Percentiles rank a stretch among this genome's conserved stretches.
These are phyloP conservation scores for Dioctria linearis DNA, from an alignment of 2,888 invertebrate species.

Conservation along the genomic window DNA sequence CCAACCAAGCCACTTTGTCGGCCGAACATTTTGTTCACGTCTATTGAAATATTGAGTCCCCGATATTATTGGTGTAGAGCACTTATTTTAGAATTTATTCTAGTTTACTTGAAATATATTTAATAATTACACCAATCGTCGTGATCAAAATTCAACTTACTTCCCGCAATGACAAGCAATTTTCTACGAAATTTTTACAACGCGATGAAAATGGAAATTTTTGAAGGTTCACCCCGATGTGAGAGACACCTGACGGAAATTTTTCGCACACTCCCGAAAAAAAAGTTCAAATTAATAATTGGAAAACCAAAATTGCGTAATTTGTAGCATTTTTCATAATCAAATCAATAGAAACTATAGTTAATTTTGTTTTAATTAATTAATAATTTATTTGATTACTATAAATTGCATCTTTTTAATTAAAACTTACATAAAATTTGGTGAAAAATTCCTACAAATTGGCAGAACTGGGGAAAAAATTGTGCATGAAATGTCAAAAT, in stretches of 20 bases:
- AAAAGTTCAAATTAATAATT: no score
- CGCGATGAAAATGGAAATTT: background rate
- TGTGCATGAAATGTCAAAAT: background rate
- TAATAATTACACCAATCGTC: slow-evolving; percentile 1
- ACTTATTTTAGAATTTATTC: background rate
- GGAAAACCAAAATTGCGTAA: no score
- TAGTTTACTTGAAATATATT: background rate
- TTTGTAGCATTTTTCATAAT: no score
- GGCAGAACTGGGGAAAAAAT: no score
- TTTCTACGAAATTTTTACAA: background rate
- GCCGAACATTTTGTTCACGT: slow-evolving; percentile 68
- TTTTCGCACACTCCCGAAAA: background rate
- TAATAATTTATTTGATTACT: no score
- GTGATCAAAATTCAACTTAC: slow-evolving; percentile 18
- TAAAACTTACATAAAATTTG: no score
- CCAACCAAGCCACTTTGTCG: slow-evolving; percentile 78
- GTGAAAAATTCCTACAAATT: no score
- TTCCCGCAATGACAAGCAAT: slow-evolving; percentile 34
- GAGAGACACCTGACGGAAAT: background rate
- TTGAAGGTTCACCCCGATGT: background rate
- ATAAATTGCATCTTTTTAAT: no score
- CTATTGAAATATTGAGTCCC: background rate
- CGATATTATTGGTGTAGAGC: background rate
- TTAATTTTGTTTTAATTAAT: no score
- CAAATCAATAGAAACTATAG: no score